These are phyloP conservation scores for Podocnemis expansa DNA, from an alignment of 2,113 vertebrate species.

Conservation along the genomic window DNA sequence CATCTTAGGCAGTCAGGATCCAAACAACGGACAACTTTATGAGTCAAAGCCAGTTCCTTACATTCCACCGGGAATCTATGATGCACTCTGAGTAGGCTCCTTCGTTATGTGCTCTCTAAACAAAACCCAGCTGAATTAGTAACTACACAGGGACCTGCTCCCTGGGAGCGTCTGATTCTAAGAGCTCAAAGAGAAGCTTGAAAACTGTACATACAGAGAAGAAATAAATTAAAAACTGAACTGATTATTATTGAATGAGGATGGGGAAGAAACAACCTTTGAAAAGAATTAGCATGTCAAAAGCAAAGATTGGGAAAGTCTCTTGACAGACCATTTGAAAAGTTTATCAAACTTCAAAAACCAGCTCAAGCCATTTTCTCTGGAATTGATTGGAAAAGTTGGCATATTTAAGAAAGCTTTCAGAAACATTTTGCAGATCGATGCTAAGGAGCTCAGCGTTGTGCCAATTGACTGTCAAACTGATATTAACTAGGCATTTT, in stretches of 20 bases:
- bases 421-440: slow-evolving; percentile 69
- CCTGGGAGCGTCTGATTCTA: background rate
- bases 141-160: background rate
- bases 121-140: background rate
- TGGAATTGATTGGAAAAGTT: slow-evolving; percentile 65
- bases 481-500: slow-evolving; percentile 66
- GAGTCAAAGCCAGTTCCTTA: slow-evolving; percentile 36
- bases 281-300: background rate
- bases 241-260: background rate
- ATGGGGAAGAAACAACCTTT: background rate
- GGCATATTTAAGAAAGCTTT: slow-evolving; percentile 72
- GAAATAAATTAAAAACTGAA: background rate
- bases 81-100: fast-evolving
- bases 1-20: background rate
- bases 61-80: slow-evolving; percentile 14
- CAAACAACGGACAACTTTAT: background rate
- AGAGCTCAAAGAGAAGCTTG: background rate
- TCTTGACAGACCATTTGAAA: slow-evolving; percentile 55
- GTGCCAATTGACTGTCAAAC: slow-evolving; percentile 71
- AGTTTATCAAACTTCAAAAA: slow-evolving; percentile 47
- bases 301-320: slow-evolving; percentile 53
- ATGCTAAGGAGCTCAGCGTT: slow-evolving; percentile 60
- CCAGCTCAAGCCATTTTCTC: slow-evolving; percentile 37
- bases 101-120: fast-evolving
- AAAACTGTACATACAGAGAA: fast-evolving